These are phyloP conservation scores for Hippopotamus amphibius DNA, from an alignment of 2,113 vertebrate genomes.

Conservation along the genomic window DNA sequence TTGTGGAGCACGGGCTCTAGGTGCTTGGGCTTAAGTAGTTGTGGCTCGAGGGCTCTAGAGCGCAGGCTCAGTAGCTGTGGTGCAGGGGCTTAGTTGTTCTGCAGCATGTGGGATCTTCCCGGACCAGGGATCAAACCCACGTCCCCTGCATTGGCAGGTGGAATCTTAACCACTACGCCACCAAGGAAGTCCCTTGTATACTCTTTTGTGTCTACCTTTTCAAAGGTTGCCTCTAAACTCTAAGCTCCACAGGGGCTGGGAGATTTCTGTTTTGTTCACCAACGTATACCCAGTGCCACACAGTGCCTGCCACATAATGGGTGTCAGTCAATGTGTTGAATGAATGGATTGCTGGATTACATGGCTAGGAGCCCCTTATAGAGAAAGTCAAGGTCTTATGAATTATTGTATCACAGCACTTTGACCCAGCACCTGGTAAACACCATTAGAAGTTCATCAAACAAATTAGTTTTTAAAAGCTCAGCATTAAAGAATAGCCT, in stretches of 20 bases:
- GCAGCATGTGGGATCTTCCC: too few species aligned
- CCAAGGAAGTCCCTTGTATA: too few species aligned
- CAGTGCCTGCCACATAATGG: not conserved
- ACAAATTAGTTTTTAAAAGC: not conserved
- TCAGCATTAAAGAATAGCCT: not conserved
- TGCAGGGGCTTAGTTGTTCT: too few species aligned
- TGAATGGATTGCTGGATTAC: not conserved
- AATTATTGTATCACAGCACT: not conserved
- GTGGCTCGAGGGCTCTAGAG: too few species aligned
- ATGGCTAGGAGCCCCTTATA: not conserved
- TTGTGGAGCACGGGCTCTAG: too few species aligned
- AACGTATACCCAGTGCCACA: not conserved
- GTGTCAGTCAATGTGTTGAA: not conserved
- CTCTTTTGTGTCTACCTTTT: not conserved
- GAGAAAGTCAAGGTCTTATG: not conserved
- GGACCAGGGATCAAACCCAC: too few species aligned
- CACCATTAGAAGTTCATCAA: not conserved
- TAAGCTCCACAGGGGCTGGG: not conserved
- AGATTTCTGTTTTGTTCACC: not conserved
- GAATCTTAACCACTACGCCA: too few species aligned
- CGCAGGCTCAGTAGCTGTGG: too few species aligned
- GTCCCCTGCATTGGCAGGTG: too few species aligned
- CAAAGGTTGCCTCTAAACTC: not conserved
- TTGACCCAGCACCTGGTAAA: not conserved
- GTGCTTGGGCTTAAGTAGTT: too few species aligned